Evolutionary conservation across 2,113 vertebrate genomes (phyloP).

Genomic region (Pongo abelii): DNA sequence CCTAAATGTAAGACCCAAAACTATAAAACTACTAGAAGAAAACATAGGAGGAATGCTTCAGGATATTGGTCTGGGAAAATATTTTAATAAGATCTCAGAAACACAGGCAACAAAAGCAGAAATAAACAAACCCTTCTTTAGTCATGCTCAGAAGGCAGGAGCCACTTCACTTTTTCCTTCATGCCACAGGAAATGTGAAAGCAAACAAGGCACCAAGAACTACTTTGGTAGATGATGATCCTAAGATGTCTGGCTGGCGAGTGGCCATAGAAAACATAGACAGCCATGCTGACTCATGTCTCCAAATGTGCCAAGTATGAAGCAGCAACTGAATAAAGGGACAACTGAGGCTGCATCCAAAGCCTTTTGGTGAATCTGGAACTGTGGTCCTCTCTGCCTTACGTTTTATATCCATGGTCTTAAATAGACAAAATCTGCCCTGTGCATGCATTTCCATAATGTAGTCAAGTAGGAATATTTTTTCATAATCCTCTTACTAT

Average conservation of each 20-base stretch:
- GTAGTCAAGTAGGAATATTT: background rate
- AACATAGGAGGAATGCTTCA: background rate
- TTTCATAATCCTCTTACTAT: background rate
- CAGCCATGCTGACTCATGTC: background rate
- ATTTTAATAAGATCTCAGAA: background rate
- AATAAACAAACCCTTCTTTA: background rate
- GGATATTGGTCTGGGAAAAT: background rate
- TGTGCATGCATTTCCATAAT: background rate
- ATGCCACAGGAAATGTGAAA: background rate
- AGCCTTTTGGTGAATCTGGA: background rate
- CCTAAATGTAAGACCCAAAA: background rate
- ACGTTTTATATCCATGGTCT: background rate
- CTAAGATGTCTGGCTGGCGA: conserved; percentile 26
- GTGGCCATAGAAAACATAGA: background rate
- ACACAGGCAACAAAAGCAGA: background rate
- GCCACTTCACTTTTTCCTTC: background rate
- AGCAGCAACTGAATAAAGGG: background rate
- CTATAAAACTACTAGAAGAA: background rate
- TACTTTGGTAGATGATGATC: background rate
- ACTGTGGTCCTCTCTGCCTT: background rate
- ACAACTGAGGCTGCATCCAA: background rate
- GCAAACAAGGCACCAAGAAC: background rate
- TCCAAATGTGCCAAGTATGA: background rate
- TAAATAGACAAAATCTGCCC: background rate
- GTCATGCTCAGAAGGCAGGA: background rate